A percentile compares a stretch with the other conserved stretches of the same genome.
Conservation (phyloP, 1,140 invertebrate genomes). For the Lethocerus indicus region DNA sequence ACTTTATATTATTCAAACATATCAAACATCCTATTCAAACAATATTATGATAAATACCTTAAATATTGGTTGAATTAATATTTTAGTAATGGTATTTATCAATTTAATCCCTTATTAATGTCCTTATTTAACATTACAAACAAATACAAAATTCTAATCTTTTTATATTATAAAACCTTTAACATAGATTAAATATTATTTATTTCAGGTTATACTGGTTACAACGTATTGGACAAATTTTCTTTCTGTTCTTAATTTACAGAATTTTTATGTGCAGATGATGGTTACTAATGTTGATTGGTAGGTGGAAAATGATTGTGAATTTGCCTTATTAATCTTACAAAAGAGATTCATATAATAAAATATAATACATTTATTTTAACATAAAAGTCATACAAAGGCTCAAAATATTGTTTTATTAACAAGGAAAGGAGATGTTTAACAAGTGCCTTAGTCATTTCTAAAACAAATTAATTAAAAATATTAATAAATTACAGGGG, state of each 20-base stretch:
- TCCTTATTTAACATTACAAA: neutral
- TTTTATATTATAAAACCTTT: neutral
- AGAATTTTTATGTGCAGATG: neutral
- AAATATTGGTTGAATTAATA: neutral
- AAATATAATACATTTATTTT: too few relatives aligned
- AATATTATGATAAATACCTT: neutral
- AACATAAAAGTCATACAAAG: too few relatives aligned
- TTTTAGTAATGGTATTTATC: neutral
- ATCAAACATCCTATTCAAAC: neutral
- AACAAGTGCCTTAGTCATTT: too few relatives aligned
- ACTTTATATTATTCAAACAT: neutral
- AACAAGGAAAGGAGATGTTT: too few relatives aligned
- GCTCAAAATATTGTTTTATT: too few relatives aligned
- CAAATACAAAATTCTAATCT: neutral
- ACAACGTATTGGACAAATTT: constrained; percentile 1
- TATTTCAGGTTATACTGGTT: constrained; percentile 2
- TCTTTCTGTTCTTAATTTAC: constrained; percentile 1
- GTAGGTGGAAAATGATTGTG: too few relatives aligned
- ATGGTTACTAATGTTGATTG: too few relatives aligned
- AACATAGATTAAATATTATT: neutral
- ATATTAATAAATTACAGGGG: too few relatives aligned
- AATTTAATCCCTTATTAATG: neutral
- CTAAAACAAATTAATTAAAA: too few relatives aligned
- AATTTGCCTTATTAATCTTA: too few relatives aligned
- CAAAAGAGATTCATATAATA: too few relatives aligned